phyloP scores from a whole-genome alignment of 2,797 vertebrate species.

The Sarcoramphus papa region DNA sequence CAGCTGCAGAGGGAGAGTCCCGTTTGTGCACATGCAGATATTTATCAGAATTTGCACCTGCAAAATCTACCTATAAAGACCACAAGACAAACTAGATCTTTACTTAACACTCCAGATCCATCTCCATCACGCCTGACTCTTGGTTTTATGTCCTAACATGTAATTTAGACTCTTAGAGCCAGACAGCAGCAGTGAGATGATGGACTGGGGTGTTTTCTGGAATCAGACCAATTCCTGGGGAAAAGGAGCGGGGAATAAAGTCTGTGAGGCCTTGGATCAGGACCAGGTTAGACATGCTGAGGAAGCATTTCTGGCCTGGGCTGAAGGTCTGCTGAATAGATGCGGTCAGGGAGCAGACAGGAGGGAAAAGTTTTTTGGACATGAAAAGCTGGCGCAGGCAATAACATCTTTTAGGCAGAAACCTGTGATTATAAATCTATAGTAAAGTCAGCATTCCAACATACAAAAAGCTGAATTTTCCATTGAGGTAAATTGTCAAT shows the following conservation, averaged over 20 bases:
- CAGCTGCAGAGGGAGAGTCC: neutral
- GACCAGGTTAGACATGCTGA: neutral
- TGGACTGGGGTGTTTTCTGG: neutral
- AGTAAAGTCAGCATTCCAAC: neutral
- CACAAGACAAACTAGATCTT: neutral
- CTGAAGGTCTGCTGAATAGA: neutral
- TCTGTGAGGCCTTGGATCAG: neutral
- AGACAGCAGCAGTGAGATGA: neutral
- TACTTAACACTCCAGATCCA: neutral
- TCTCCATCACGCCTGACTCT: accelerated
- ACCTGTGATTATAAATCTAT: neutral
- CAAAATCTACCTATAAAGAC: neutral
- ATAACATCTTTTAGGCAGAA: neutral
- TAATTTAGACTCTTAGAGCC: neutral
- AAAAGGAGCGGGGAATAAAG: neutral
- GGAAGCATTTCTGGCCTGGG: neutral
- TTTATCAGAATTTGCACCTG: neutral
- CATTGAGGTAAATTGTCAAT: neutral
- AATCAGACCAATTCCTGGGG: neutral
- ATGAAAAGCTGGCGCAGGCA: neutral
- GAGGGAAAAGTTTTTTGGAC: neutral
- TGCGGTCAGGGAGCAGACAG: neutral
- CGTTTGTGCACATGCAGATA: neutral
- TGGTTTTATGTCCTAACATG: neutral
- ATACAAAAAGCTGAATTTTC: neutral